Evolutionary conservation across 2,888 invertebrate species (phyloP).

Genomic region (Lasioglossum zephyrum): DNA sequence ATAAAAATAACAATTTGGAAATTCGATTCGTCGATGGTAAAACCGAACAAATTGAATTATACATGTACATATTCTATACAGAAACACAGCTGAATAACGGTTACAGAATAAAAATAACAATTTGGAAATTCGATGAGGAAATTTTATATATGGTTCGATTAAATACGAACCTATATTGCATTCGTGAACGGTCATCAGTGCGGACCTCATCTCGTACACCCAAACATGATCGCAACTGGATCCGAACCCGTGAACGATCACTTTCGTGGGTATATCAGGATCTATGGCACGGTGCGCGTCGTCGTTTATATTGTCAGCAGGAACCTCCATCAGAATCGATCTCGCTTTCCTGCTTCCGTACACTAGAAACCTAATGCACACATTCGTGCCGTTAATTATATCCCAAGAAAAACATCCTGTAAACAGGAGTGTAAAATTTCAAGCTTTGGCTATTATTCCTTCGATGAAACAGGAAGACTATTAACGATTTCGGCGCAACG

Average conservation of each 20-base stretch:
- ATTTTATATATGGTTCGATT: neutral
- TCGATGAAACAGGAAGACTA: no score
- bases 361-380: constrained; percentile 77
- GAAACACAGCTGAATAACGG: constrained; percentile 72
- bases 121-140: neutral
- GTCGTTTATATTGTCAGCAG: constrained; percentile 81
- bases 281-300: constrained; percentile 81
- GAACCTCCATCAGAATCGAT: constrained; percentile 82
- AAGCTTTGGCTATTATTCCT: no score
- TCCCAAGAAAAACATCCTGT: no score
- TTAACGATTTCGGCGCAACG: no score
- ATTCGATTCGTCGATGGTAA: constrained; percentile 45
- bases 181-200: constrained; percentile 91
- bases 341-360: constrained; percentile 82
- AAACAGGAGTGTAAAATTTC: no score
- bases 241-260: constrained; percentile 97
- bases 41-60: constrained; percentile 35
- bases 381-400: neutral
- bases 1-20: neutral
- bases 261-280: constrained; percentile 87
- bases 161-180: constrained; percentile 79
- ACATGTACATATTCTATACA: constrained; percentile 22
- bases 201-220: constrained; percentile 97
- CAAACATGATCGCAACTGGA: constrained; percentile 96
- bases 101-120: no score